phyloP scores from a whole-genome alignment of 2,888 invertebrate genomes.

The Ecdyonurus torrentis region DNA sequence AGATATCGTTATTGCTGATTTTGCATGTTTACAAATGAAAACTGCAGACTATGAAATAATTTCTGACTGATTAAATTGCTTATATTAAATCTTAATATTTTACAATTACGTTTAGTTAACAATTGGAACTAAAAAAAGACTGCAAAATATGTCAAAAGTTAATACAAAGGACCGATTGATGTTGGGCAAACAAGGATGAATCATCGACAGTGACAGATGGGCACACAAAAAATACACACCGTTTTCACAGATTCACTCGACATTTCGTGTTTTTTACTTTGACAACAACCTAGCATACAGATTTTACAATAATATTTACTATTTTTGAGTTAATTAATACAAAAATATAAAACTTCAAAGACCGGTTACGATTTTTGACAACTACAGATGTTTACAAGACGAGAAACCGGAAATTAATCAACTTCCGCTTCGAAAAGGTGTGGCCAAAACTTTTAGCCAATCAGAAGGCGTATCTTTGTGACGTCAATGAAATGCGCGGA shows the following conservation, averaged over 20 bases:
- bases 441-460: neutral
- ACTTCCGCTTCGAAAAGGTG: neutral
- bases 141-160: no score
- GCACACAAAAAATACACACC: slow-evolving; percentile 27
- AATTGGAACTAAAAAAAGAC: neutral
- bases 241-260: slow-evolving; percentile 41
- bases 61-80: no score
- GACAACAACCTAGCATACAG: neutral
- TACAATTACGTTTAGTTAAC: no score
- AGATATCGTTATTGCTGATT: no score
- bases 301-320: neutral
- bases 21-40: no score
- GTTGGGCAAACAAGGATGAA: slow-evolving; percentile 3
- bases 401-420: neutral
- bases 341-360: neutral
- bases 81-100: slow-evolving; percentile 7
- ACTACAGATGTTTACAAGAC: neutral
- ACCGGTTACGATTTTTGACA: neutral
- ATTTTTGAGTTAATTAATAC: neutral
- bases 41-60: no score
- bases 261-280: slow-evolving; percentile 26
- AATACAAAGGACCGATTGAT: neutral
- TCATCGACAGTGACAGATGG: slow-evolving; percentile 10
- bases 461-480: no score
- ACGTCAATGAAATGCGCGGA: no score